phyloP scores from a whole-genome alignment of 1,140 invertebrate genomes.

The Telenomus remus region DNA sequence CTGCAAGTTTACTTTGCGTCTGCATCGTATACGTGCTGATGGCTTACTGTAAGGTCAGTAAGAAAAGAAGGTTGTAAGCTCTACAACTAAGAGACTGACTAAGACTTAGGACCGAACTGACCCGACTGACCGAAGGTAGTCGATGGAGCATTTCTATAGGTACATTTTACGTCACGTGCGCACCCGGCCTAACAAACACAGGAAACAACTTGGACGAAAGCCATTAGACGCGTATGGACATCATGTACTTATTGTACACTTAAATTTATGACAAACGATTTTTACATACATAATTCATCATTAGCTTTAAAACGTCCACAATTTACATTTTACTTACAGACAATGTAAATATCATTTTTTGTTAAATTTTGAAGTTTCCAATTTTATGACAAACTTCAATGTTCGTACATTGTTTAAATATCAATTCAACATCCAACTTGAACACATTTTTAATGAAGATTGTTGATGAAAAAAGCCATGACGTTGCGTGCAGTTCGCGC shows the following conservation, averaged over 20 bases:
- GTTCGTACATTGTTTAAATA: no score
- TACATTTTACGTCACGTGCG: constrained; percentile 52
- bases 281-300: not conserved
- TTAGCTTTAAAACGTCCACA: no score
- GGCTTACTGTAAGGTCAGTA: constrained; percentile 38
- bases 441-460: no score
- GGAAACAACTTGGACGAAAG: constrained; percentile 40
- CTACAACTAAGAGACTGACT: no score
- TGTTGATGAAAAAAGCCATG: no score
- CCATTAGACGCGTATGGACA: constrained; percentile 26
- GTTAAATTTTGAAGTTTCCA: no score
- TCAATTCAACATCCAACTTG: no score
- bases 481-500: no score
- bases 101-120: constrained; percentile 4
- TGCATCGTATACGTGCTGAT: constrained; percentile 49
- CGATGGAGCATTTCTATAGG: constrained; percentile 33
- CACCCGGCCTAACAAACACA: constrained; percentile 30
- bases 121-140: constrained; percentile 1
- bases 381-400: no score
- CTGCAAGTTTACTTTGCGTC: constrained; percentile 42
- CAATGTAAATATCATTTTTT: no score
- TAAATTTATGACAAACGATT: constrained; percentile 27
- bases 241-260: constrained; percentile 19
- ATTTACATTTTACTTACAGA: no score
- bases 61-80: no score